Base-by-base conservation (phyloP, 2,797 vertebrate species). In the Pseudotriccus pelzelni region DNA sequence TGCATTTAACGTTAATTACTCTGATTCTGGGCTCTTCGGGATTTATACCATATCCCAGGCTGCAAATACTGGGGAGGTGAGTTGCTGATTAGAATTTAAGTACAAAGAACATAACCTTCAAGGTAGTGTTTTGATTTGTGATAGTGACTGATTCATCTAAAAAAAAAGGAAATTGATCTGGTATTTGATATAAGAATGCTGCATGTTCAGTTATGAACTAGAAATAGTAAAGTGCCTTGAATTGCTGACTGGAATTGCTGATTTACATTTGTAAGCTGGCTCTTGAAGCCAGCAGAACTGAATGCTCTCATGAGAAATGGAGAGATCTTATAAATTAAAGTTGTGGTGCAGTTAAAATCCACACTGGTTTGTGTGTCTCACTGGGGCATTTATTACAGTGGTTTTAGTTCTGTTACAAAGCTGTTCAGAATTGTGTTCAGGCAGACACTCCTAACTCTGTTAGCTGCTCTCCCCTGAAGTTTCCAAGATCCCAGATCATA, bases 21-120 rank as follows among this genome's bases (percentile, higher is more conserved):
- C 98, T 3, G 99, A 99, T 97, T 99, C 99, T 47, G 99, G 99
- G 49, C 98, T 99, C 60, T 99, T 99, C 81, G 99, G 99, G 28
- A 60, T 99, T 88, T 99, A 99, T 74, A 98, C 98, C 34, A 97
- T 99, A 94, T 98, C 98, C 10, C 99, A 99, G 95, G 97, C 98
- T 90, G 87, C 97, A 60, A 95, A 92, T 79, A 96, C 98, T 81
- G 97, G 96, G 47, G 98, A 99, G 84, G 99, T 99, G 97, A 98
- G 99, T 98, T 91, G 68, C 46, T 68, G n/a, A 66, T 73, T 49
- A 52, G 50, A 64, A 64, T 60, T 74, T 34, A 75, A 63, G 17
- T 55, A 43, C 87, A 50, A 64, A 88, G 15, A 73, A 34, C 13
- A 12, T 72, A 55, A 59, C 23, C 34, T 20, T 70, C 20, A 62